Evolutionary conservation across 1,140 invertebrate genomes (phyloP).

Genomic region (fruit fly (Drosophila melanogaster)): Release_6_plus_ISO1_MT NT_033777.3:6735001-6735500

Average conservation of each 20-base stretch:
- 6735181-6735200: conserved; percentile 3
- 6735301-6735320: conserved; percentile 76
- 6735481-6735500: conserved; percentile 32
- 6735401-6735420: conserved; percentile 15
- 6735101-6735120: conserved; percentile 64
- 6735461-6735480: conserved; percentile 69
- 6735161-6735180: conserved; percentile 38
- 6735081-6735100: conserved; percentile 79
- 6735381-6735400: conserved; percentile 5
- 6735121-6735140: conserved; percentile 60
- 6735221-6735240: conserved; percentile 58
- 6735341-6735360: conserved; percentile 57
- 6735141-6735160: conserved; percentile 74
- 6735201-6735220: conserved; percentile 18
- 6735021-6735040: conserved; percentile 31
- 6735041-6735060: conserved; percentile 49
- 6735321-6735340: conserved; percentile 75
- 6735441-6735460: conserved; percentile 71
- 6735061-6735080: conserved; percentile 81
- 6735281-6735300: conserved; percentile 66
- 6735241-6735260: conserved; percentile 56
- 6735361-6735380: conserved; percentile 65
- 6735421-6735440: conserved; percentile 4
- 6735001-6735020: conserved; percentile 28
- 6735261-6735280: conserved; percentile 66